phyloP scores from a whole-genome alignment of 2,888 invertebrate species.

The Cerastis leucographa region DNA sequence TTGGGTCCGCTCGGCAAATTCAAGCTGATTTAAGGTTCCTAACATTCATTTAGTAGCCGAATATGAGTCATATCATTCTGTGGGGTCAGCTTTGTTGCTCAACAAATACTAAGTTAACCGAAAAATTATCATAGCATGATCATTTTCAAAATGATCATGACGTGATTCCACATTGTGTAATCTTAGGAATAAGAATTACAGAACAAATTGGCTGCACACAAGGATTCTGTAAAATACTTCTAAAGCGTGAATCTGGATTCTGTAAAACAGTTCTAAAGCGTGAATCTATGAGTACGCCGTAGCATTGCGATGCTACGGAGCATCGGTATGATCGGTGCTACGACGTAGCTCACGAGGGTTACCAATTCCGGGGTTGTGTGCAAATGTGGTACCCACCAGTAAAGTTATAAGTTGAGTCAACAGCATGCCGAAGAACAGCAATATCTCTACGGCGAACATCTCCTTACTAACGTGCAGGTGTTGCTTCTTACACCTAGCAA shows the following conservation, averaged over 20 bases:
- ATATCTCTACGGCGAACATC: constrained; percentile 30
- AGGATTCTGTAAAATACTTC: not conserved
- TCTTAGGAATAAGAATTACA: not conserved
- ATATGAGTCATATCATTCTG: not conserved
- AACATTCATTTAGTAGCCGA: not conserved
- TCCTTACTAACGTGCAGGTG: constrained; percentile 18
- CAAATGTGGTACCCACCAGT: constrained; percentile 23
- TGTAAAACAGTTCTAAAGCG: not conserved
- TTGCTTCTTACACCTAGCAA: constrained; percentile 34
- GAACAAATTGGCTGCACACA: not conserved
- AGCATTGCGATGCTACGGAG: too few species aligned
- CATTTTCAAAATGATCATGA: too few species aligned
- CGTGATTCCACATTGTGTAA: too few species aligned
- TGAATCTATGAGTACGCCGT: not conserved
- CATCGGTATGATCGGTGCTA: not conserved
- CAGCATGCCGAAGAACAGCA: constrained; percentile 21
- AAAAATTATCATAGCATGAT: too few species aligned
- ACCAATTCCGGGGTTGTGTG: not conserved
- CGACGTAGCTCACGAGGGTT: not conserved
- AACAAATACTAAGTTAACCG: too few species aligned
- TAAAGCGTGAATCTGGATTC: not conserved
- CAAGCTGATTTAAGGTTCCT: not conserved
- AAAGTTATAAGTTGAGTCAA: constrained; percentile 19
- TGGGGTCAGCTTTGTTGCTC: not conserved
- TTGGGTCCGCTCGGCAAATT: not conserved